Base-by-base conservation (phyloP, 2,113 vertebrate species). In the Macheiramphus alcinus region DNA sequence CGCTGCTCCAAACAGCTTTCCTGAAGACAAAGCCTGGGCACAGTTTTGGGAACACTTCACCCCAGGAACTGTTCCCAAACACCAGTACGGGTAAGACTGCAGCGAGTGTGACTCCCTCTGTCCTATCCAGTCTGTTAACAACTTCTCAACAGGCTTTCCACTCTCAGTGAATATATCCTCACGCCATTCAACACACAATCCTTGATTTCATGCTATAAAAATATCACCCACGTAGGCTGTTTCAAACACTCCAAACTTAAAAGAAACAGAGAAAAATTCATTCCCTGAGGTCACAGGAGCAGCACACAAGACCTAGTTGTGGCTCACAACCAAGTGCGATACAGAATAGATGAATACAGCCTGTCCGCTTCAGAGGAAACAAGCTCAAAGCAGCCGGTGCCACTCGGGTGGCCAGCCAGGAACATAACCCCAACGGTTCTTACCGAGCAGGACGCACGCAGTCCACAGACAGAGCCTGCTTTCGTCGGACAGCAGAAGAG, bases 401-500 rank as follows among this genome's bases (percentile, higher is more conserved):
- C 63, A 16, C 71, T 21, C 3, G 27, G 82, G 75, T 75, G 82
- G 74, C 13, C 79, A 42, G 53, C 18, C 74, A 61, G 71, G 40
- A 73, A 82, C 7, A 4, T 3, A 48, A 14, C 13, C 42, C 45
- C 25, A 31, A 4, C 2, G 2, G 0, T 31, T 23, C 45, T 5
- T 22, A 21, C 19, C 0, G 23, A 78, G 76, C 4, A 0, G 62
- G 48, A 32, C 4, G 2, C 61, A 20, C 3, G 2, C 16, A 63
- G 36, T 6, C 75, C 40, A 6, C 63, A 22, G 25, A 19, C 38
- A 79, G 36, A 78, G 70, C 14, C 4, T 0, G 5, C n/a, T 32
- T 36, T 32, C 2, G 0, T 56, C 66, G 40, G 31, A 16, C 0
- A 26, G 21, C 42, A 11, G 50, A 52, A 26, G 16, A 84, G 87